A percentile compares a stretch with the other conserved stretches of the same genome.
Conservation (phyloP, 2,888 invertebrate species). For the Exocentrus adspersus region DNA sequence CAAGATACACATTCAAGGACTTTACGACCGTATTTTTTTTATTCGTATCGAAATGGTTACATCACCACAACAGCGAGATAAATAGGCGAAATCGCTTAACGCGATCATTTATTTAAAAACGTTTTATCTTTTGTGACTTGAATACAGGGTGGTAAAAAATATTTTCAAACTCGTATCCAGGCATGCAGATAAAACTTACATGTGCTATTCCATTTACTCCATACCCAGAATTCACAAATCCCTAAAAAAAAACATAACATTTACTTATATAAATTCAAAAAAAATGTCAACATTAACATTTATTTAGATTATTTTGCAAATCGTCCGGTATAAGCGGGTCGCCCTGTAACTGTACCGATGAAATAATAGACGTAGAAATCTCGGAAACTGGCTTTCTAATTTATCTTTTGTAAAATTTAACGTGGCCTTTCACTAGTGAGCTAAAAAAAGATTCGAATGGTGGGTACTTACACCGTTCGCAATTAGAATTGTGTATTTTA, state of each 20-base stretch:
- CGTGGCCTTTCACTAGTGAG: not conserved
- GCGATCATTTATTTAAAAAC: too few relatives aligned
- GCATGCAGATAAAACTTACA: slow-evolving; percentile 61
- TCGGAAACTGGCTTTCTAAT: not conserved
- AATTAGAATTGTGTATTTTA: not conserved
- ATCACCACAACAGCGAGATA: too few relatives aligned
- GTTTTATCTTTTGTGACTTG: too few relatives aligned
- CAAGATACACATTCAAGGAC: too few relatives aligned
- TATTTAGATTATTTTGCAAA: not conserved
- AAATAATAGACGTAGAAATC: not conserved
- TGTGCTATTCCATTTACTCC: slow-evolving; percentile 97
- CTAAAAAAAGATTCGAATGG: not conserved
- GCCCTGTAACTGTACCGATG: not conserved
- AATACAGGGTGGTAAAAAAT: too few relatives aligned
- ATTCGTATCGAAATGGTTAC: too few relatives aligned
- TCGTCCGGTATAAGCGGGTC: not conserved
- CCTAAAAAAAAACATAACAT: slow-evolving; percentile 67
- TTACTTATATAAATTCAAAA: not conserved
- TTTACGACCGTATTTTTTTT: too few relatives aligned
- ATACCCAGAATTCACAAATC: slow-evolving; percentile 98
- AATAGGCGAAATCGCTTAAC: too few relatives aligned
- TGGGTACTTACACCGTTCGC: not conserved
- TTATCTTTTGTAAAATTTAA: not conserved
- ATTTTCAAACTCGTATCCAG: too few relatives aligned
- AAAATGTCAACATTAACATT: too few relatives aligned